phyloP scores from a whole-genome alignment of 2,888 invertebrate species.

The Meteorus cinctellus region DNA sequence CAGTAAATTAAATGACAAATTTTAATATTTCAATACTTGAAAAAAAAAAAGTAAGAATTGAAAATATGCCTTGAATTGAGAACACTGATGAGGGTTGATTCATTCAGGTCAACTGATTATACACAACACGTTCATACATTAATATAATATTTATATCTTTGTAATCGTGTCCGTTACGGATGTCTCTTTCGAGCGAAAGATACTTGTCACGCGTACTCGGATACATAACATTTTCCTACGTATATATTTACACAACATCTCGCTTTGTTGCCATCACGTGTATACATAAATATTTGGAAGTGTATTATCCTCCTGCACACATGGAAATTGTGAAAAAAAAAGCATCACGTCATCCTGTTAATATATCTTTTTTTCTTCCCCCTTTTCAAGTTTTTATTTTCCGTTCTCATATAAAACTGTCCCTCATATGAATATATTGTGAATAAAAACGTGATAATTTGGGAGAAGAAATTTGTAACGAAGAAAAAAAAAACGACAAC shows the following conservation, averaged over 20 bases:
- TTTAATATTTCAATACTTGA: too few relatives aligned
- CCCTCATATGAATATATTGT: not conserved
- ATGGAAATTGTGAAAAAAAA: conserved; percentile 5
- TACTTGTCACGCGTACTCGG: not conserved
- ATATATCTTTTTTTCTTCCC: not conserved
- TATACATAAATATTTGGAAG: conserved; percentile 13
- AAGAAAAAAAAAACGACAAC: not conserved
- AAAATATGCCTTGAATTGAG: too few relatives aligned
- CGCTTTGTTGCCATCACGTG: not conserved
- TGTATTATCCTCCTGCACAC: not conserved
- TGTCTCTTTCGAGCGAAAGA: not conserved
- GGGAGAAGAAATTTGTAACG: not conserved
- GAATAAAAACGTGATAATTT: conserved; percentile 2
- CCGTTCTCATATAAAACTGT: not conserved
- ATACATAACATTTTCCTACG: not conserved
- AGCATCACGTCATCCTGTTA: not conserved
- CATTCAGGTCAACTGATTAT: not conserved
- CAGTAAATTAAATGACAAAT: too few relatives aligned
- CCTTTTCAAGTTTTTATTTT: not conserved
- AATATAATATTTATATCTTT: not conserved
- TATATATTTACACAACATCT: conserved; percentile 14
- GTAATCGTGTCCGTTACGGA: conserved; percentile 11
- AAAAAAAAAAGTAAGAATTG: too few relatives aligned
- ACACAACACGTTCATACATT: not conserved
- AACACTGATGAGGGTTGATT: not conserved